These are phyloP conservation scores for Sturnira hondurensis DNA, from an alignment of 2,113 vertebrate genomes.

Conservation along the genomic window DNA sequence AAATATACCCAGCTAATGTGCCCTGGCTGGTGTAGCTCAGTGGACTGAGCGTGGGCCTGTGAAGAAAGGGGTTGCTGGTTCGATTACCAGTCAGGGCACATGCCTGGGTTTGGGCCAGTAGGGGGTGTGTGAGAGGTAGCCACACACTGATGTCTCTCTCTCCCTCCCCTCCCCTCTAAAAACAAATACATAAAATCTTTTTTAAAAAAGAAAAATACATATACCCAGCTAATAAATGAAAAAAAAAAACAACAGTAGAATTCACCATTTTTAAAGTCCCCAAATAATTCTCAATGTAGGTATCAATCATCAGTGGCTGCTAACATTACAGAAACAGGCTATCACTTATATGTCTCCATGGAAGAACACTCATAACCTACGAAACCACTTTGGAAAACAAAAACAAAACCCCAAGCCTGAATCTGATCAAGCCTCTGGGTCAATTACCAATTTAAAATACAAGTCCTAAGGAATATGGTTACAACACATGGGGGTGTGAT, in stretches of 20 bases:
- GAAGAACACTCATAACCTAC: not conserved
- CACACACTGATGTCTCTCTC: too few species aligned
- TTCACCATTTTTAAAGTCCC: not conserved
- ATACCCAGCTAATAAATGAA: not conserved
- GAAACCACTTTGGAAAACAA: not conserved
- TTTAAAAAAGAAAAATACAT: not conserved
- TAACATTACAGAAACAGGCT: not conserved
- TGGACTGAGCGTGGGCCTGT: too few species aligned
- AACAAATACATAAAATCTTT: too few species aligned
- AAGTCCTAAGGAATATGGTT: not conserved
- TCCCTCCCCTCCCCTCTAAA: too few species aligned
- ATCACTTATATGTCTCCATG: not conserved
- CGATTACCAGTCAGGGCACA: too few species aligned
- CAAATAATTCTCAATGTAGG: not conserved
- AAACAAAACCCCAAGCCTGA: not conserved
- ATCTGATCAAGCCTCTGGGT: not conserved
- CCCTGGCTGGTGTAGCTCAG: too few species aligned
- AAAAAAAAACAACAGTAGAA: not conserved
- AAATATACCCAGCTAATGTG: not conserved
- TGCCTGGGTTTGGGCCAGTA: too few species aligned
- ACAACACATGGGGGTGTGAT: not conserved
- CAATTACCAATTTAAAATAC: not conserved
- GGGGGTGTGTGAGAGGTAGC: too few species aligned
- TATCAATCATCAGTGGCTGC: not conserved
- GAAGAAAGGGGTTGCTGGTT: too few species aligned